Evolutionary conservation across 2,888 invertebrate genomes (phyloP).

Genomic region (Lasius platythorax): DNA sequence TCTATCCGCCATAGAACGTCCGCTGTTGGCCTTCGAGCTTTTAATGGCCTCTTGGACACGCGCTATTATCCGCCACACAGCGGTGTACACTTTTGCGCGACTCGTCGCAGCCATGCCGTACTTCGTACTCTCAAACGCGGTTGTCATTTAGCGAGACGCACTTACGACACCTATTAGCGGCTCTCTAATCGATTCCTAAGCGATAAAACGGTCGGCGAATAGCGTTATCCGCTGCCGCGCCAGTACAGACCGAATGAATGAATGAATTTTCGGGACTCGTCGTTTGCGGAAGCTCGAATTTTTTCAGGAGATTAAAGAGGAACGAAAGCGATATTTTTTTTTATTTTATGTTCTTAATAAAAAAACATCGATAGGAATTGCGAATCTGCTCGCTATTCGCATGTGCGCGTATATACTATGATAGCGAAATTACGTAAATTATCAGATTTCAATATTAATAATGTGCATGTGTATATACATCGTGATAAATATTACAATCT

Average conservation of each 20-base stretch:
- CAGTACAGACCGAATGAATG: constrained; percentile 7
- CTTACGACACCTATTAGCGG: constrained; percentile 19
- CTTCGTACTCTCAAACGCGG: constrained; percentile 48
- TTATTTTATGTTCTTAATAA: not conserved
- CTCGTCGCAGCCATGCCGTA: not conserved
- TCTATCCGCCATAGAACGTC: constrained; percentile 35
- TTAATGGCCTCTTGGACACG: constrained; percentile 57
- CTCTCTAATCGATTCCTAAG: constrained; percentile 34
- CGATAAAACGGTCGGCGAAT: constrained; percentile 25
- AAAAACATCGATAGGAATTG: not conserved
- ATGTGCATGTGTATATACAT: not conserved
- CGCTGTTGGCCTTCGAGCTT: constrained; percentile 57
- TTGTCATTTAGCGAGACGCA: constrained; percentile 32
- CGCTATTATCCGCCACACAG: constrained; percentile 35
- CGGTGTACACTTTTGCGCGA: constrained; percentile 26
- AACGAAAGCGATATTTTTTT: not conserved
- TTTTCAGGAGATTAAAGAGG: constrained; percentile 40
- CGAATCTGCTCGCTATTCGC: not conserved
- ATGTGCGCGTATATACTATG: not conserved
- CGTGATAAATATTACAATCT: not conserved
- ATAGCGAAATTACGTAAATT: not conserved
- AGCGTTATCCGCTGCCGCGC: constrained; percentile 21
- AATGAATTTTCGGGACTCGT: constrained; percentile 36
- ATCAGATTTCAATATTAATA: constrained; percentile 1
- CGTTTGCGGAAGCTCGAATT: constrained; percentile 28